phyloP scores from a whole-genome alignment of 2,888 invertebrate genomes.

The Eupithecia inturbata region DNA sequence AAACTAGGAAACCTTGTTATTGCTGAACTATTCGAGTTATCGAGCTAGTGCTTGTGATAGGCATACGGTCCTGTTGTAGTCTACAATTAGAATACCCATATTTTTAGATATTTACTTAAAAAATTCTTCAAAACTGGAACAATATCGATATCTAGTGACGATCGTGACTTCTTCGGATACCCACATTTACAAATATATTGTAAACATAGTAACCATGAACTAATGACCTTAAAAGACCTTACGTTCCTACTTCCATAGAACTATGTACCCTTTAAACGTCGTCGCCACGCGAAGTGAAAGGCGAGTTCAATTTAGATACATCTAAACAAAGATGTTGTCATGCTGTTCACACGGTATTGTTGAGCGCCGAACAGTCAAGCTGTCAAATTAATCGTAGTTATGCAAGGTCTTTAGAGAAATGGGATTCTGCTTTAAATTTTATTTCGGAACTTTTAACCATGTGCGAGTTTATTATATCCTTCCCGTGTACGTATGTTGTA shows the following conservation, averaged over 20 bases:
- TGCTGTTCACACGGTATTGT: conserved; percentile 70
- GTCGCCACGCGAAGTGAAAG: conserved; percentile 74
- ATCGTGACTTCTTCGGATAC: conserved; percentile 16
- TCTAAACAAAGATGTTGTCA: conserved; percentile 66
- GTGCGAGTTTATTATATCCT: background rate
- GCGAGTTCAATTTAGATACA: conserved; percentile 66
- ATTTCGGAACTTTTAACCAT: conserved; percentile 26
- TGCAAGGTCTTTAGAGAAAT: conserved; percentile 60
- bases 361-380: conserved; percentile 54
- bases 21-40: conserved; percentile 5
- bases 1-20: conserved; percentile 11
- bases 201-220: conserved; percentile 53
- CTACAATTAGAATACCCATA: background rate
- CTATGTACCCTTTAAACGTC: conserved; percentile 63
- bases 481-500: conserved; percentile 31
- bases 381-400: conserved; percentile 60
- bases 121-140: background rate
- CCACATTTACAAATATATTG: conserved; percentile 43
- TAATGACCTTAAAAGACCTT: conserved; percentile 65
- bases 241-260: conserved; percentile 54
- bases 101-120: background rate
- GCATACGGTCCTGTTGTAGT: background rate
- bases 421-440: conserved; percentile 32
- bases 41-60: background rate
- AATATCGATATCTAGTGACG: background rate